A percentile compares a stretch with the other conserved stretches of the same genome.
Evolutionary conservation across 2,888 invertebrate genomes (phyloP).

Genomic region (Agelastica alni): DNA sequence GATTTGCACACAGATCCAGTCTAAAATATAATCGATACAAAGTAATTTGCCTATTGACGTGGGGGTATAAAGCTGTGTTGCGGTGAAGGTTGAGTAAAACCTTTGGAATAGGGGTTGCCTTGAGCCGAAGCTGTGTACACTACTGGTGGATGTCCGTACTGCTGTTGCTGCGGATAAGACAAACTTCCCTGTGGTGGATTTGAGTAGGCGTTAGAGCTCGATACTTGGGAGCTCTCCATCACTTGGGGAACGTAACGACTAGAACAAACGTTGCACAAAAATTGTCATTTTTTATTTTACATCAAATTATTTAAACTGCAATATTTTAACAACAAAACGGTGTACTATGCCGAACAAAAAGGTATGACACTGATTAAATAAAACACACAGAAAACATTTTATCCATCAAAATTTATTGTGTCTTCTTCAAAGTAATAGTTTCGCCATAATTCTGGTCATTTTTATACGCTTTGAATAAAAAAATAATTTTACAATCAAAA

Average conservation of each 20-base stretch:
- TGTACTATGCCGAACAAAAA: too few relatives aligned
- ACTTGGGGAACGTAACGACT: constrained; percentile 45
- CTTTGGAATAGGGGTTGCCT: constrained; percentile 53
- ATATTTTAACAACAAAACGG: too few relatives aligned
- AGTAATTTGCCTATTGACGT: constrained; percentile 40
- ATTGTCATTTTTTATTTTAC: too few relatives aligned
- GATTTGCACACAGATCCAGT: background rate
- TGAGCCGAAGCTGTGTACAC: constrained; percentile 44
- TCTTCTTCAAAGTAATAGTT: background rate
- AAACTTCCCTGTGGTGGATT: constrained; percentile 46
- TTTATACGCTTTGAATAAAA: too few relatives aligned
- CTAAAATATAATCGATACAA: constrained; percentile 6
- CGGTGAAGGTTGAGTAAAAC: constrained; percentile 48
- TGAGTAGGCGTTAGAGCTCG: constrained; percentile 48
- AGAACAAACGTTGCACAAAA: too few relatives aligned
- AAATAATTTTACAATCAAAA: too few relatives aligned
- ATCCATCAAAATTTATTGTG: too few relatives aligned
- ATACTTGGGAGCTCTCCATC: constrained; percentile 49
- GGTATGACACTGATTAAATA: background rate
- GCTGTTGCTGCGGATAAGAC: constrained; percentile 47
- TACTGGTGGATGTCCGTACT: constrained; percentile 42
- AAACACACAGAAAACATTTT: too few relatives aligned
- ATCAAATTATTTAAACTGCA: too few relatives aligned
- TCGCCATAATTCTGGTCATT: constrained; percentile 24
- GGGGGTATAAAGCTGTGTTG: constrained; percentile 51